Percentiles rank a stretch among this genome's conserved stretches.
Evolutionary conservation across 2,113 vertebrate genomes (phyloP).

Genomic region (Calidris pygmaea): DNA sequence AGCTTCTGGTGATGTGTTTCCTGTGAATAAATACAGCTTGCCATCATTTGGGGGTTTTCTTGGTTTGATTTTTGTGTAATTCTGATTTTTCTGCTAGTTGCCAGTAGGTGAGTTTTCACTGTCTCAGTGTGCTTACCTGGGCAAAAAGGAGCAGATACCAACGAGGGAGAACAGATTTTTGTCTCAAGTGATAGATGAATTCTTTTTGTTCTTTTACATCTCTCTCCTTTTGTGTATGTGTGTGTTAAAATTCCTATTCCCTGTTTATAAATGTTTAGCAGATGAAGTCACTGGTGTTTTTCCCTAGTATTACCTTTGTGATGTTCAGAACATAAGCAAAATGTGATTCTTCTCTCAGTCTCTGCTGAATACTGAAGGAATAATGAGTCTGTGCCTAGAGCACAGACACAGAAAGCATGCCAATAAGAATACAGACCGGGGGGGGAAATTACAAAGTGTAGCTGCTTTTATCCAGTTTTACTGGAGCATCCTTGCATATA

Average conservation of each 20-base stretch:
- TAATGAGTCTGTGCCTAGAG: conserved; percentile 42
- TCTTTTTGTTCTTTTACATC: background rate
- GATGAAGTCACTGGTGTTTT: conserved; percentile 44
- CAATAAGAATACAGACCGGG: background rate
- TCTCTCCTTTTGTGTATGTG: background rate
- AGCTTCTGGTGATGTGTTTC: background rate
- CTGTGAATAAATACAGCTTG: background rate
- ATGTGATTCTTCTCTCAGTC: conserved; percentile 22
- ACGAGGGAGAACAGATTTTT: background rate
- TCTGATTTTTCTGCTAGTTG: background rate
- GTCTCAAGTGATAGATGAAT: background rate
- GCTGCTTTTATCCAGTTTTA: background rate
- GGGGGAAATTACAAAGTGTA: background rate
- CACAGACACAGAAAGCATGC: background rate
- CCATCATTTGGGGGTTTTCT: background rate
- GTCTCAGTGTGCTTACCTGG: background rate
- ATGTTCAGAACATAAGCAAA: conserved; percentile 16
- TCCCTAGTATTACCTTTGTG: background rate
- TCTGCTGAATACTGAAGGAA: conserved; percentile 23
- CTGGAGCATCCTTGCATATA: background rate
- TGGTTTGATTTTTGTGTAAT: background rate
- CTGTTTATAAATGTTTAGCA: conserved; percentile 15
- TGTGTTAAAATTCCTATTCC: conserved; percentile 18
- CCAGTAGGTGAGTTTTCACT: background rate
- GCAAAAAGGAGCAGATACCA: background rate